Evolutionary conservation across 2,888 invertebrate genomes (phyloP).

Genomic region (Eilema depressum): DNA sequence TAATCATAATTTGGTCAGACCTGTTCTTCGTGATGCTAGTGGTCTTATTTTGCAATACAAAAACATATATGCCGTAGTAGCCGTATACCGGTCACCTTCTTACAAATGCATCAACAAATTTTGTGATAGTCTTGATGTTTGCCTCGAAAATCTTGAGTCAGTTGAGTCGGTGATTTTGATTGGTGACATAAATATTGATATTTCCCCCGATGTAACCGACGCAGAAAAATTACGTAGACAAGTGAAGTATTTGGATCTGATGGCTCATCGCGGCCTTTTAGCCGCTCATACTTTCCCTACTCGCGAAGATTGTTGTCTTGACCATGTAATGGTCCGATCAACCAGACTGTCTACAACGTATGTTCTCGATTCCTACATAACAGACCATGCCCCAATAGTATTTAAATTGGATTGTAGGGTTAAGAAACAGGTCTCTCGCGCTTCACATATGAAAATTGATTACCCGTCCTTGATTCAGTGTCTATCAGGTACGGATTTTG

Average conservation of each 20-base stretch:
- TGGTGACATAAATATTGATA: no score
- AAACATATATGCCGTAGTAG: neutral
- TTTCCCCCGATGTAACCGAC: neutral
- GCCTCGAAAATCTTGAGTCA: neutral
- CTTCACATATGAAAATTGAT: no score
- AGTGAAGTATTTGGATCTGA: neutral
- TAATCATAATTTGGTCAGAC: neutral
- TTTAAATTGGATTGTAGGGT: no score
- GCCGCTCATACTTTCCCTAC: neutral
- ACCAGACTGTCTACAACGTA: neutral
- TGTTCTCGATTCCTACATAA: neutral
- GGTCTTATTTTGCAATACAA: neutral
- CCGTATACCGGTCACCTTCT: neutral
- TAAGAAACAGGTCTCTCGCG: no score
- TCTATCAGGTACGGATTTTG: neutral
- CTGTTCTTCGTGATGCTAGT: neutral
- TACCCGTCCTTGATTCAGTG: no score
- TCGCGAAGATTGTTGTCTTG: neutral
- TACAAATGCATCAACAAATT: neutral
- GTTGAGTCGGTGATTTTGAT: neutral
- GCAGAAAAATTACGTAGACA: neutral
- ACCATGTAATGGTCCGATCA: neutral
- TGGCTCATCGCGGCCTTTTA: neutral
- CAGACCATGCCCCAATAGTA: neutral
- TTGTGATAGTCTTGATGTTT: neutral